These are phyloP conservation scores for Drosophila miranda DNA, from an alignment of 1,140 invertebrate species.

Conservation along the genomic window DNA sequence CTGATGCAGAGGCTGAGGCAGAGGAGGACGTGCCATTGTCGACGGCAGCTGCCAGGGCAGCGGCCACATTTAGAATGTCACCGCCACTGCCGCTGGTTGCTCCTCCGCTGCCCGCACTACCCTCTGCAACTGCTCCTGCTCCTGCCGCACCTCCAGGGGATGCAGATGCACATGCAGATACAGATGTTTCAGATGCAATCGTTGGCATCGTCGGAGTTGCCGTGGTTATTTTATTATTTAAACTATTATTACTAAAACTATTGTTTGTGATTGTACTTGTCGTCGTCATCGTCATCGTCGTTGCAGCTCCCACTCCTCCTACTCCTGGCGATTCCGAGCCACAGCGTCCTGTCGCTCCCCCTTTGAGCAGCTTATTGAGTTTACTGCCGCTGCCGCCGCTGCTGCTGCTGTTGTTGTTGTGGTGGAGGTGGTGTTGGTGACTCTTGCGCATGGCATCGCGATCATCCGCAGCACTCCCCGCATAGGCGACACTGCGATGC, in stretches of 20 bases:
- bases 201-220: constrained; percentile 73
- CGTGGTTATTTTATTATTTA: constrained; percentile 79
- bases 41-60: constrained; percentile 82
- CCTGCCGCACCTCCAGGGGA: constrained; percentile 9
- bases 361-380: constrained; percentile 82
- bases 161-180: no score
- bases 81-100: constrained; percentile 30
- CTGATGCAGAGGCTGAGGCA: constrained; percentile 34
- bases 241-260: constrained; percentile 82
- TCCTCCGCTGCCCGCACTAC: constrained; percentile 2
- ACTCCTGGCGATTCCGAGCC: constrained; percentile 67
- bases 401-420: constrained; percentile 31
- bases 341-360: constrained; percentile 59
- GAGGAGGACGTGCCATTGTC: constrained; percentile 49
- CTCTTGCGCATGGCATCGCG: constrained; percentile 80
- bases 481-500: constrained; percentile 83
- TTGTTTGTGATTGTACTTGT: constrained; percentile 82
- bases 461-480: constrained; percentile 83
- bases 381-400: constrained; percentile 79
- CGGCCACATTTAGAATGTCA: constrained; percentile 82
- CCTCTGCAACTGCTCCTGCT: constrained; percentile 9
- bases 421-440: constrained; percentile 36
- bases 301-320: constrained; percentile 7
- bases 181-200: constrained; percentile 44
- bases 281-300: constrained; percentile 61